Percentiles rank a stretch among this genome's conserved stretches.
Evolutionary conservation across 2,888 invertebrate species (phyloP).

Genomic region (Magallana nippona): DNA sequence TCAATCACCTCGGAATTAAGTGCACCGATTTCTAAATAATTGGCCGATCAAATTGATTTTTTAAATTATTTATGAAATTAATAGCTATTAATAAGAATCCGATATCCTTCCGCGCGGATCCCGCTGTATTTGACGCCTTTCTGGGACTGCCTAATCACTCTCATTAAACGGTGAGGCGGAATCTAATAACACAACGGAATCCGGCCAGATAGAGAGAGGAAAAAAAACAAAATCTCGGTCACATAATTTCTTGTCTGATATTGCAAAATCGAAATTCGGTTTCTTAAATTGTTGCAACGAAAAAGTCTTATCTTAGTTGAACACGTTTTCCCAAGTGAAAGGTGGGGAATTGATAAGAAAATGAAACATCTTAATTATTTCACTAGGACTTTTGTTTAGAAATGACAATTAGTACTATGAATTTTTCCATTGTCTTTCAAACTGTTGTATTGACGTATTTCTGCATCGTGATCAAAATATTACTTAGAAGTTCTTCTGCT

Average conservation of each 20-base stretch:
- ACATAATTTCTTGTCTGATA: background rate
- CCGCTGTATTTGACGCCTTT: background rate
- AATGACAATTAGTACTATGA: background rate
- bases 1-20: slow-evolving; percentile 1
- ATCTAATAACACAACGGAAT: background rate
- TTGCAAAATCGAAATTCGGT: background rate
- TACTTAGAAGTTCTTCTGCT: background rate
- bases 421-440: background rate
- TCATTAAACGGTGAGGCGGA: slow-evolving; percentile 2
- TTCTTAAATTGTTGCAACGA: background rate
- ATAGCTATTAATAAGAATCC: slow-evolving; percentile 1
- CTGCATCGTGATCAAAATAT: background rate
- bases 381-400: background rate
- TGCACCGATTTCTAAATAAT: slow-evolving; percentile 9
- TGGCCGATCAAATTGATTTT: background rate
- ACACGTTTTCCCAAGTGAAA: background rate
- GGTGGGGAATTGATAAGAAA: too few relatives aligned
- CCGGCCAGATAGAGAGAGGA: background rate
- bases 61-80: slow-evolving; percentile 23
- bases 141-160: background rate
- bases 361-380: too few relatives aligned
- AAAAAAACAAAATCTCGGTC: background rate
- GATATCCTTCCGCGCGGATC: slow-evolving; percentile 13
- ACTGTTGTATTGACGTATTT: background rate
- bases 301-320: background rate